Evolutionary conservation across 1,140 invertebrate species (phyloP).

Genomic region (Eueides isabella): DNA sequence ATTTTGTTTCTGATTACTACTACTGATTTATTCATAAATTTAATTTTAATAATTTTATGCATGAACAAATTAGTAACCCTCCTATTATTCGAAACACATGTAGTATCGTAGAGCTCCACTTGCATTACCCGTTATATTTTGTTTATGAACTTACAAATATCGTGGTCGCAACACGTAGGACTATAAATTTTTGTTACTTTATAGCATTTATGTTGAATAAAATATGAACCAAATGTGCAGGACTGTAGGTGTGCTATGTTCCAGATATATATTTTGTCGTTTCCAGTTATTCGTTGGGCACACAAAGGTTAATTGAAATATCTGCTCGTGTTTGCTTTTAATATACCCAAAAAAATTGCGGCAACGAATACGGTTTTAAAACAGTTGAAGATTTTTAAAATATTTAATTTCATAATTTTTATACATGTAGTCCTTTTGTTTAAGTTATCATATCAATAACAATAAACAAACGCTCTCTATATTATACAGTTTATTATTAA

Average conservation of each 20-base stretch:
- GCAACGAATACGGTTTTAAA: neutral
- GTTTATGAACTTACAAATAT: conserved; percentile 33
- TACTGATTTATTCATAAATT: neutral
- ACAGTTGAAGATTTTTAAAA: neutral
- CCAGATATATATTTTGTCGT: conserved; percentile 25
- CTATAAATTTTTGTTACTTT: conserved; percentile 41
- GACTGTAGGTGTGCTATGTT: conserved; percentile 22
- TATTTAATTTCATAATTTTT: neutral
- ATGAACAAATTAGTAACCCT: neutral
- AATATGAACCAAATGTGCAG: conserved; percentile 41
- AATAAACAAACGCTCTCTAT: too few species aligned
- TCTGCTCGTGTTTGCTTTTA: conserved; percentile 9
- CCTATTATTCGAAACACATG: neutral
- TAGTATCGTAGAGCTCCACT: neutral
- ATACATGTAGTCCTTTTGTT: neutral
- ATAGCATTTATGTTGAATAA: conserved; percentile 37
- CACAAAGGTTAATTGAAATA: conserved; percentile 5
- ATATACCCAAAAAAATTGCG: neutral
- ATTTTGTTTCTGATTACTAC: too few species aligned
- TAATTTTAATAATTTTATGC: too few species aligned
- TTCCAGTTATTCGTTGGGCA: conserved; percentile 1
- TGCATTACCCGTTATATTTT: conserved; percentile 27
- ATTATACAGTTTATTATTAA: too few species aligned
- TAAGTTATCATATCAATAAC: too few species aligned
- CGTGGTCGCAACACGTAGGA: conserved; percentile 38